Evolutionary conservation across 2,113 vertebrate species (phyloP), one percentile per base, ranked within the genome.

Genomic region (Stegostoma tigrinum): DNA sequence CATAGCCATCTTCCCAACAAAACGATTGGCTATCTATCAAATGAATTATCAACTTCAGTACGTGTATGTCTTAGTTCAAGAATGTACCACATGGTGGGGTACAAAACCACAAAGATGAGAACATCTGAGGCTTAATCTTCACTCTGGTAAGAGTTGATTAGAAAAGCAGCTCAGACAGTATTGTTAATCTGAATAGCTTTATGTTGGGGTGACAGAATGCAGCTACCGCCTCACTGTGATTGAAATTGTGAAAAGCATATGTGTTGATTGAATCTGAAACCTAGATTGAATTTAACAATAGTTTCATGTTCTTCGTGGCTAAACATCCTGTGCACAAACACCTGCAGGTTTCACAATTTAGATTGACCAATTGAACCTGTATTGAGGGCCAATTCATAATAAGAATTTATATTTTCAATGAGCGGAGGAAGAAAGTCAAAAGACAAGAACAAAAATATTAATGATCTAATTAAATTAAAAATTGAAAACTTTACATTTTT

Each of bases 401-500:
- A 64, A 64, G 52, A 91, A 66, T 91, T 30, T 64, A n/a, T 91
- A 55, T 64, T 90, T 90, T 12, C 52, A 48, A 91, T 7, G 15
- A 17, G 1, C 66, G 14, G 55, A 83, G 70, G 70, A 83, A 83
- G n/a, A 45, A 83, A 83, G 5, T 45, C n/a, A 83, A 17, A 42
- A 45, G 80, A 23, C n/a, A 7, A 91, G 30, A 34, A 64, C 4
- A 64, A 64, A 64, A 34, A 5, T 17, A 8, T 38, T 67, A 64
- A 67, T 93, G 38, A 64, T 90, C 14, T 64, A 64, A 7, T 90
- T 30, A 90, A 34, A 17, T 55, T 90, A 64, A 34, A 93, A 5
- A 17, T 66, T 93, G 61, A 66, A 93, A 93, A 66, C 61, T 96
- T 97, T 96, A 0, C 42, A 96, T 3, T 55, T 91, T 91, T 85